phyloP scores from a whole-genome alignment of 1,140 invertebrate genomes.

The Rhizoglyphus robini region DNA sequence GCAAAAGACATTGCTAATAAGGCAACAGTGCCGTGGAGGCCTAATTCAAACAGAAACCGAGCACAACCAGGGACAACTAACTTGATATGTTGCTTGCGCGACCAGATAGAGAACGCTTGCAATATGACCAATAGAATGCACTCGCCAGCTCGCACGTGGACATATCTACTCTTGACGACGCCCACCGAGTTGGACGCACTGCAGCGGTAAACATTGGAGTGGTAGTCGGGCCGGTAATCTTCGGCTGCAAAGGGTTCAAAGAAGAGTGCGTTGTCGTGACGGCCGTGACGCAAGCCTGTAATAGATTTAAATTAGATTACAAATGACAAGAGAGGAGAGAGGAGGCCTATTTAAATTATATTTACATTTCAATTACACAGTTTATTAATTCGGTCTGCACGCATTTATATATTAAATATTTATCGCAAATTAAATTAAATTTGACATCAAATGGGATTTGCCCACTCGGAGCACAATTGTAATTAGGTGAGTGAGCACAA shows the following conservation, averaged over 20 bases:
- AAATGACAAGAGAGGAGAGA: neutral
- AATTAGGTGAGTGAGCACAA: too few relatives aligned
- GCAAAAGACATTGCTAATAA: neutral
- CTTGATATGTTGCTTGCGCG: too few relatives aligned
- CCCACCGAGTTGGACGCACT: conserved; percentile 34
- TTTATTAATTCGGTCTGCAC: neutral
- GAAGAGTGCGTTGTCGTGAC: conserved; percentile 57
- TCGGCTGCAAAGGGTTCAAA: conserved; percentile 30
- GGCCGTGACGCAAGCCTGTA: conserved; percentile 23
- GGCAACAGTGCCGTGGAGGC: too few relatives aligned
- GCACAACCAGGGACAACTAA: too few relatives aligned
- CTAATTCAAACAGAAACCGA: too few relatives aligned
- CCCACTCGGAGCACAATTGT: too few relatives aligned
- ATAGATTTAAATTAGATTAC: neutral
- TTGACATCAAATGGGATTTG: too few relatives aligned
- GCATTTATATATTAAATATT: neutral
- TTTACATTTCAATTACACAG: conserved; percentile 2
- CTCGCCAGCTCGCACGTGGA: conserved; percentile 35
- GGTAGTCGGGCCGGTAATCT: conserved; percentile 29
- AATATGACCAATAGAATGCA: too few relatives aligned
- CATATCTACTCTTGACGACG: conserved; percentile 32
- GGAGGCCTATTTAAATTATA: neutral
- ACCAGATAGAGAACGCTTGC: too few relatives aligned
- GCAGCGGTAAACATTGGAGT: conserved; percentile 32
- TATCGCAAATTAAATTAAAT: conserved; percentile 13